A percentile compares a stretch with the other conserved stretches of the same genome.
Evolutionary conservation across 1,140 invertebrate genomes (phyloP).

Genomic region (Bombus confusus): DNA sequence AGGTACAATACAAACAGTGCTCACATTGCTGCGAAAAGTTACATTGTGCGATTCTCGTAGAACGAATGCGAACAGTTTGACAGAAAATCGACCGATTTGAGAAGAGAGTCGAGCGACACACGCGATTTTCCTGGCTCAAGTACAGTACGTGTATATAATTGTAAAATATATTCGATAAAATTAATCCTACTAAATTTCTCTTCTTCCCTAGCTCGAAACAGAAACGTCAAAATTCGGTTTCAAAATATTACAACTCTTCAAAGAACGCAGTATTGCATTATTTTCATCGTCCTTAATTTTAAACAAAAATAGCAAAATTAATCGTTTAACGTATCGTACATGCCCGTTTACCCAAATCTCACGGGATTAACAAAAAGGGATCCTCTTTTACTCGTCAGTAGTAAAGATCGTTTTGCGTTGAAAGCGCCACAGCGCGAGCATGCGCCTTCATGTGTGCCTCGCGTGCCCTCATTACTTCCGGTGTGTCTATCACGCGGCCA

Average conservation of each 20-base stretch:
- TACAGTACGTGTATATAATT: not conserved
- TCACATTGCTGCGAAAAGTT: not conserved
- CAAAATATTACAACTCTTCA: too few species aligned
- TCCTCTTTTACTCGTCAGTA: not conserved
- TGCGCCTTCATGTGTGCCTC: slow-evolving; percentile 75
- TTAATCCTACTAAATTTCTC: too few species aligned
- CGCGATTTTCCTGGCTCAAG: not conserved
- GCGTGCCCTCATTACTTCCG: slow-evolving; percentile 78
- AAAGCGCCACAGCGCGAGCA: slow-evolving; percentile 68
- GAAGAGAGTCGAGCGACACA: not conserved
- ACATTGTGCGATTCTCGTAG: not conserved
- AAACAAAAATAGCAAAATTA: not conserved
- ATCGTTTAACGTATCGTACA: not conserved
- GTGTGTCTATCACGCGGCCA: slow-evolving; percentile 75
- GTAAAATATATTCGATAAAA: not conserved
- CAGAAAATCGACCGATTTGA: not conserved
- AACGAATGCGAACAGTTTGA: slow-evolving; percentile 4
- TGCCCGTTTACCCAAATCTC: not conserved
- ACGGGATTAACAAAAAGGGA: not conserved
- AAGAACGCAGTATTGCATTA: too few species aligned
- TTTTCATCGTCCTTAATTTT: not conserved
- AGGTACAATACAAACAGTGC: slow-evolving; percentile 34
- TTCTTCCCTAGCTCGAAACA: not conserved
- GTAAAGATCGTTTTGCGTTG: slow-evolving; percentile 26
- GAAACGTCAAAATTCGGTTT: not conserved